A percentile compares a stretch with the other conserved stretches of the same genome.
phyloP scores from a whole-genome alignment of 2,797 vertebrate genomes.

The Sylvia borin region DNA sequence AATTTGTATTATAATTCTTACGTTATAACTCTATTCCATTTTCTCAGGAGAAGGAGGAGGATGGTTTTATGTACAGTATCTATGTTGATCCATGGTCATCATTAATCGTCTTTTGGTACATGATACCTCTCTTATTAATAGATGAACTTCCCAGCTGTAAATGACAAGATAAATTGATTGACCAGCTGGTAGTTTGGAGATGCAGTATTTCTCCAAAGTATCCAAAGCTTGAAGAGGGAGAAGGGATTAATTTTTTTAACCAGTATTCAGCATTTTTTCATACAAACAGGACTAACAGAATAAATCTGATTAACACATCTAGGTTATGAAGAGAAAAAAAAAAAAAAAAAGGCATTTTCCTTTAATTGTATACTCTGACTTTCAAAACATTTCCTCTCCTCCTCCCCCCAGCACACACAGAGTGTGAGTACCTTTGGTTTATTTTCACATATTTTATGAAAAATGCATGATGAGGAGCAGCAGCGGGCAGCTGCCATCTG shows the following conservation, averaged over 20 bases:
- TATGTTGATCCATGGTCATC: neutral
- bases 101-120: conserved; percentile 45
- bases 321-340: neutral
- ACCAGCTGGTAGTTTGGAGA: conserved; percentile 58
- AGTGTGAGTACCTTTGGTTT: neutral
- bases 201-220: conserved; percentile 38
- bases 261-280: neutral
- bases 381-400: neutral
- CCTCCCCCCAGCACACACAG: neutral
- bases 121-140: conserved; percentile 52
- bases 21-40: neutral
- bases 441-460: neutral
- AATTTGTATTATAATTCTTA: neutral
- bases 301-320: neutral
- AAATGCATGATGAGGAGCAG: neutral
- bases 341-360: neutral
- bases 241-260: neutral
- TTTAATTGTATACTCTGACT: neutral
- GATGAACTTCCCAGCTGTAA: conserved; percentile 62
- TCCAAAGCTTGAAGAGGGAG: neutral
- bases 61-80: neutral
- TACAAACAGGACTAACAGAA: neutral
- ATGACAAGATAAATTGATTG: conserved; percentile 67
- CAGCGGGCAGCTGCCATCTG: conserved; percentile 40
- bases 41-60: neutral